Base-by-base conservation (phyloP, 2,797 vertebrate species). In the Chiroxiphia lanceolata region DNA sequence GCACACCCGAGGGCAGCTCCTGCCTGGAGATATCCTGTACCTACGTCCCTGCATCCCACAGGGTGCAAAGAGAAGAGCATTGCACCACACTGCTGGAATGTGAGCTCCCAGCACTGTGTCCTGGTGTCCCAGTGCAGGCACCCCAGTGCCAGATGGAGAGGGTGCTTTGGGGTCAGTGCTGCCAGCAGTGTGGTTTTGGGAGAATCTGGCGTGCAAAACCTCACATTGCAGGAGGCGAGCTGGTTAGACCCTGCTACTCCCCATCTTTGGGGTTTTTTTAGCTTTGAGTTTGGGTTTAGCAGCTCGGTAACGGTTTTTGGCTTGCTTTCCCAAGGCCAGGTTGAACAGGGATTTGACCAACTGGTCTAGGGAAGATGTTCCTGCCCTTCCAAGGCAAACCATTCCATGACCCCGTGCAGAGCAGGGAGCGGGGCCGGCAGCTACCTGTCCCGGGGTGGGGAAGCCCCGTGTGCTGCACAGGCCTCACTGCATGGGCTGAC, bases 41-140 rank as follows among this genome's bases (percentile, higher is more conserved):
- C 45, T 23, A 2, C 48, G 25, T 57, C 51, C 57, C 45, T 2
- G 47, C 53, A 15, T 18, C 38, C 57, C 2, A 3, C 45, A 26
- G 81, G 78, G 31, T 14, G 1, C 23, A 3, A 75, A 0, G 16
- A 15, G 42, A 11, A 33, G 15, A 48, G 29, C 12, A 0, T 29
- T 5, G 34, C 54, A 5, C 7, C 40, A 1, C 10, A 0, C 2
- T 0, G 13, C 47, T 29, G 42, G 15, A 1, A 1, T 0, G 6
- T 1, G 45, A 54, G 36, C 26, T 72, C 31, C 50, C 1, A 1
- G 83, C 0, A 0, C 34, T 1, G 29, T 1, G 20, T 70, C 51
- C 63, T n/a, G 42, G 22, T n/a, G 42, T n/a, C 42, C 54, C 0
- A 0, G 13, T 6, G 61, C 65, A 11, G 63, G 13, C 29, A 15